Conservation (phyloP, 2,797 vertebrate species). For the Ctenosaura bakeri region DNA sequence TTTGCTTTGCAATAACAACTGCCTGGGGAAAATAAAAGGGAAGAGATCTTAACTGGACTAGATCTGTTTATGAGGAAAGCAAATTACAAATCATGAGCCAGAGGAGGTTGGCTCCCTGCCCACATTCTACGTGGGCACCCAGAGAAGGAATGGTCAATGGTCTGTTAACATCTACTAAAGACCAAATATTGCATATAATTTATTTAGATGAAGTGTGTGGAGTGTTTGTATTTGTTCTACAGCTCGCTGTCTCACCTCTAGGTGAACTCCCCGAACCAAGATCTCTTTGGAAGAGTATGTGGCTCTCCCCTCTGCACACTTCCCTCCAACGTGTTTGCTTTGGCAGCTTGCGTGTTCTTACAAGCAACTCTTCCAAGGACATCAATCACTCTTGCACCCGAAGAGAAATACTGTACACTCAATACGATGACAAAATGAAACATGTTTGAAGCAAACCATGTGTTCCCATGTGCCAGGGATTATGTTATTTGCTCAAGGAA, state of each 20-base stretch:
- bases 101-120: conserved; percentile 82
- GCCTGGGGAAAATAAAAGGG: conserved; percentile 70
- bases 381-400: conserved; percentile 95
- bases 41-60: conserved; percentile 75
- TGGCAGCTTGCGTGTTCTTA: conserved; percentile 90
- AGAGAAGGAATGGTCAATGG: conserved; percentile 76
- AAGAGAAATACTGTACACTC: conserved; percentile 85
- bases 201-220: conserved; percentile 89
- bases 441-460: conserved; percentile 93
- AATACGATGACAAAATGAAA: conserved; percentile 95
- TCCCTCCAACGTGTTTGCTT: conserved; percentile 92
- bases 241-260: conserved; percentile 92
- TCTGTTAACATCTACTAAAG: conserved; percentile 77
- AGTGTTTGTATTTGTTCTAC: conserved; percentile 93
- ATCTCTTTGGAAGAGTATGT: conserved; percentile 86
- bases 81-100: conserved; percentile 72
- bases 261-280: conserved; percentile 89
- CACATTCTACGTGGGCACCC: conserved; percentile 75
- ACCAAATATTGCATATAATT: conserved; percentile 86
- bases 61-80: conserved; percentile 79
- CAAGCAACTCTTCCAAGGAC: conserved; percentile 92
- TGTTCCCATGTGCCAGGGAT: conserved; percentile 85
- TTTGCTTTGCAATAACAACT: conserved; percentile 67
- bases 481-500: conserved; percentile 81
- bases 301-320: conserved; percentile 85